phyloP scores from a whole-genome alignment of 2,797 vertebrate genomes.

The Lindbergichthys nudifrons region DNA sequence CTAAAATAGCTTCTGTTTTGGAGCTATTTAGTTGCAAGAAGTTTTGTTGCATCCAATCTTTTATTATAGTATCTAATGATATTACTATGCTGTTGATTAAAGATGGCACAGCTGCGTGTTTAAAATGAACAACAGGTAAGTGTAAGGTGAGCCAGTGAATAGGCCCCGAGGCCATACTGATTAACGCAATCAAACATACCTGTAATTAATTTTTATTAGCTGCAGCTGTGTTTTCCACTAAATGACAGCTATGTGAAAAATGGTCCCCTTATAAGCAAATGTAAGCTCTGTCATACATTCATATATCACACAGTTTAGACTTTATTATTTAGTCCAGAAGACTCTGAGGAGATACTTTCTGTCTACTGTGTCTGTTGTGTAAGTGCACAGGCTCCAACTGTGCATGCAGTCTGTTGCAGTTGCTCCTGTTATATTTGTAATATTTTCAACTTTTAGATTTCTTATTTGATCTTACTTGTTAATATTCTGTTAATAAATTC shows the following conservation, averaged over 20 bases:
- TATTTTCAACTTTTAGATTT: too few species aligned
- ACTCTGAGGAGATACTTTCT: not conserved
- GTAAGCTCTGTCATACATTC: conserved; percentile 6
- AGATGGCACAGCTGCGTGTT: conserved; percentile 2
- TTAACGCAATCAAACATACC: conserved; percentile 5
- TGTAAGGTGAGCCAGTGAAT: conserved; percentile 2
- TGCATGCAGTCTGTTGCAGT: too few species aligned
- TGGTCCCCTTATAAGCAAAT: conserved; percentile 1
- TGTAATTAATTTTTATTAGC: conserved; percentile 29
- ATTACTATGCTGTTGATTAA: not conserved
- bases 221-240: conserved; percentile 33
- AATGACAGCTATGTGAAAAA: conserved; percentile 14
- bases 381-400: too few species aligned
- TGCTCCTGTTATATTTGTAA: too few species aligned
- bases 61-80: conserved; percentile 21
- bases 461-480: too few species aligned
- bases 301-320: not conserved
- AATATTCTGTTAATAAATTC: too few species aligned
- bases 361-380: too few species aligned
- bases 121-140: conserved; percentile 18
- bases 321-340: not conserved
- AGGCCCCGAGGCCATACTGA: not conserved
- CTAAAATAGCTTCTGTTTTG: too few species aligned
- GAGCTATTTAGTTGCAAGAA: too few species aligned
- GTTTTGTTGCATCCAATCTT: too few species aligned